A percentile compares a stretch with the other conserved stretches of the same genome.
Evolutionary conservation across 35 echinoderm and acorn worm genomes (phyloP).

Genomic region (Holothuria glaberrima): DNA sequence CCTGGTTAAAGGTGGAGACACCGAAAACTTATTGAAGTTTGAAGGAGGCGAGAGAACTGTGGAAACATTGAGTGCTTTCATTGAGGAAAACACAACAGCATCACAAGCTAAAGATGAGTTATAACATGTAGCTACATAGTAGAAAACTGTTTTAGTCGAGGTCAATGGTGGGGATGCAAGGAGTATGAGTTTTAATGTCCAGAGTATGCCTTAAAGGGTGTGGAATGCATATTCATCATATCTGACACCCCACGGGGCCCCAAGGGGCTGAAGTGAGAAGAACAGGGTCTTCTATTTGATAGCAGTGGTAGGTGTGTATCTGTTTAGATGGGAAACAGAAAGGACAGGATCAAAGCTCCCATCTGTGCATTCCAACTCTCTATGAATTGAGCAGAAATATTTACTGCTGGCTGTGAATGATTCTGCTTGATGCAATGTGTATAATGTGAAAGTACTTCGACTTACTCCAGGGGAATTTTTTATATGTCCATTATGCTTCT

Average conservation of each 20-base stretch:
- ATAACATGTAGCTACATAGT: constrained; percentile 42
- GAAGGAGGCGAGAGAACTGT: constrained; percentile 75
- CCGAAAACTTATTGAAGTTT: constrained; percentile 79
- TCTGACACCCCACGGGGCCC: background rate
- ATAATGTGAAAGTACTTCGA: no score
- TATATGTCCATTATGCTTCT: no score
- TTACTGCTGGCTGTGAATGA: no score
- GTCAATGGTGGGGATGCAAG: background rate
- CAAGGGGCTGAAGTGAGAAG: background rate
- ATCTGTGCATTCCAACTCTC: no score
- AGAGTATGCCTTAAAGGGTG: background rate
- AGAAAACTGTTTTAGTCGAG: background rate
- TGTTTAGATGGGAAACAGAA: no score
- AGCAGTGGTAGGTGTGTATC: no score
- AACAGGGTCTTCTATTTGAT: background rate
- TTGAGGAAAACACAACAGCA: constrained; percentile 79
- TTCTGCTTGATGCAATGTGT: no score
- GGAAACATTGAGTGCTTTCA: constrained; percentile 84
- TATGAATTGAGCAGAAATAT: no score
- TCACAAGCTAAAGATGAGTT: constrained; percentile 78
- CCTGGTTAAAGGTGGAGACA: constrained; percentile 85
- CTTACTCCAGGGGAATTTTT: no score
- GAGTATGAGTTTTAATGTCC: background rate
- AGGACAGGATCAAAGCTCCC: no score
- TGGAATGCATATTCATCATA: background rate